Evolutionary conservation across 2,797 vertebrate genomes (phyloP).

Genomic region (Propithecus perrieri): DNA sequence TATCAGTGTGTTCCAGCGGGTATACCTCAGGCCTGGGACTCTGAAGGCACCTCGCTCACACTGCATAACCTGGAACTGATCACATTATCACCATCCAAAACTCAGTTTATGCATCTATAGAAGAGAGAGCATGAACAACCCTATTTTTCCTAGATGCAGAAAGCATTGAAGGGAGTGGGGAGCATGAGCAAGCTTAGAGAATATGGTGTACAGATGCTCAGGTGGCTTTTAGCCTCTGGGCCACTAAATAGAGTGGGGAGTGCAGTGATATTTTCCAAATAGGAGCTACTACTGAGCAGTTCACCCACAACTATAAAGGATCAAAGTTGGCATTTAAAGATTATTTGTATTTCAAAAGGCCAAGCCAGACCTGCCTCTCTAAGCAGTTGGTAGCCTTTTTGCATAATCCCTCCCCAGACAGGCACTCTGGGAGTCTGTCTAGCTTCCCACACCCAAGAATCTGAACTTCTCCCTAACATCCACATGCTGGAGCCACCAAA

Average conservation of each 20-base stretch:
- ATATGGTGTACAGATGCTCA: fast-evolving
- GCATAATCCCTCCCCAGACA: neutral
- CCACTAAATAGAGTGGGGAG: neutral
- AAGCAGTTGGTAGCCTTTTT: neutral
- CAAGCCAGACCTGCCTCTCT: neutral
- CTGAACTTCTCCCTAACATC: slow-evolving; percentile 33
- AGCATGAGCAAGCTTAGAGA: neutral
- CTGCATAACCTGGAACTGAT: neutral
- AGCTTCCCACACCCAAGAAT: neutral
- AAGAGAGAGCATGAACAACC: neutral
- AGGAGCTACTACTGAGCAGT: neutral
- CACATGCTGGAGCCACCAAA: neutral
- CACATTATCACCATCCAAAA: too few species aligned
- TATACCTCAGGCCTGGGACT: neutral
- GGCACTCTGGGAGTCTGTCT: fast-evolving
- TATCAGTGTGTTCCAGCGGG: fast-evolving
- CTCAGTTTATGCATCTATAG: neutral
- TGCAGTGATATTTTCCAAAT: neutral
- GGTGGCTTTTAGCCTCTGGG: neutral
- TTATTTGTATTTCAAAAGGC: neutral
- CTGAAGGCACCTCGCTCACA: too few species aligned
- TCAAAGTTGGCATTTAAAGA: neutral
- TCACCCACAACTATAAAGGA: neutral
- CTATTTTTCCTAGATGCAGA: neutral
- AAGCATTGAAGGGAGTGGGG: neutral